Base-by-base conservation (phyloP, 2,888 invertebrate genomes). In the Troides helena region DNA sequence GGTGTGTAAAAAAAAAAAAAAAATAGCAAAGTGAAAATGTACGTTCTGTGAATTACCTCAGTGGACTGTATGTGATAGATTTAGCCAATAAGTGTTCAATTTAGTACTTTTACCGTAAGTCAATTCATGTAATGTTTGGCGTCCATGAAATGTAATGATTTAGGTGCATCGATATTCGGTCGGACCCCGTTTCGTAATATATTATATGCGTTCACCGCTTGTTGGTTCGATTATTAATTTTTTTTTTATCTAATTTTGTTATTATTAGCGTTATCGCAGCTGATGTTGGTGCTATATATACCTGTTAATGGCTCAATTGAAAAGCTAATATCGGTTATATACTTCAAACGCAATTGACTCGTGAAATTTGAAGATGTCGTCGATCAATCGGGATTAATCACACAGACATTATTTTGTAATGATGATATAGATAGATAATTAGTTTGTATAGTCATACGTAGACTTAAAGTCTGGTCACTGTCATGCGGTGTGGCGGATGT, bases 11-110 rank as follows among this genome's bases (percentile, higher is more conserved):
- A 67, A 72, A 77, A 77, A 77, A 77, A 62, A 62, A 59, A 21
- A 39, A 62, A 8, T n/a, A 53, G n/a, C 53, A 53, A 53, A 53
- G 53, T 56, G 78, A 78, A 79, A 77, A 80, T 81, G 81, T 87
- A 86, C 83, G 84, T 85, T 85, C 81, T 88, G 85, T 88, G 80
- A 85, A 89, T 87, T 89, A 92, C 91, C 91, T 92, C 92, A 90
- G 87, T 87, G 89, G 85, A 88, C 87, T 88, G 82, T 88, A 87
- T 92, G 91, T 92, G 90, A 91, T 92, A 91, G 89, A 86, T 88
- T 87, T 92, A 92, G 91, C 91, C 91, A 85, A 84, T 92, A 92
- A 90, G 92, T 92, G 92, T 92, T 92, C 92, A 91, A 85, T 85
- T 84, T 87, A 88, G 81, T 86, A 86, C 80, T 81, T 86, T 87